Evolutionary conservation across 2,797 vertebrate genomes (phyloP).

Genomic region (Neosilurus hyrtlii): DNA sequence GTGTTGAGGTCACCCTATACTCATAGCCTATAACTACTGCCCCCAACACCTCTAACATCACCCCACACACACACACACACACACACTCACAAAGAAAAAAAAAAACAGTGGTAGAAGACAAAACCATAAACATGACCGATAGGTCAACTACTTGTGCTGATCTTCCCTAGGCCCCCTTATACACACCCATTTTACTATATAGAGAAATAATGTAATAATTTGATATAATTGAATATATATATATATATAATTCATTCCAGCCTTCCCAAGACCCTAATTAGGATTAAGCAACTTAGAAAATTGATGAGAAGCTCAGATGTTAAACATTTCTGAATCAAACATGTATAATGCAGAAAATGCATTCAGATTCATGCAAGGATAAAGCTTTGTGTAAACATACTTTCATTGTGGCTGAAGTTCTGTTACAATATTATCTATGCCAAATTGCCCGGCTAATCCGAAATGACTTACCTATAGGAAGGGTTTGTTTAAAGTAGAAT

Average conservation of each 20-base stretch:
- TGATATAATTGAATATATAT: too few species aligned
- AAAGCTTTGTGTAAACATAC: neutral
- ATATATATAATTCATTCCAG: too few species aligned
- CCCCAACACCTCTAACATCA: neutral
- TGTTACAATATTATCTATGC: neutral
- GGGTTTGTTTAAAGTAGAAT: slow-evolving; percentile 42
- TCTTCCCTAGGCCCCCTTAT: neutral
- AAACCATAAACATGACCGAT: slow-evolving; percentile 36
- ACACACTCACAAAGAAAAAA: too few species aligned
- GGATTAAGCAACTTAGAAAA: too few species aligned
- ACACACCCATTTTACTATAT: neutral
- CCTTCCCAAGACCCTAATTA: too few species aligned
- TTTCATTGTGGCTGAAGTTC: neutral
- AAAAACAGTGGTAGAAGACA: neutral
- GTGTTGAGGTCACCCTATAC: slow-evolving; percentile 36
- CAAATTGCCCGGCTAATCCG: neutral
- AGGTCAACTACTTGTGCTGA: slow-evolving; percentile 28
- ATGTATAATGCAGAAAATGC: neutral
- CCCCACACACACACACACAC: too few species aligned
- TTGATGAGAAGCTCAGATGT: neutral
- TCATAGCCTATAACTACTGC: slow-evolving; percentile 8
- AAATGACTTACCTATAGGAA: slow-evolving; percentile 52
- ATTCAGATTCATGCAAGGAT: neutral
- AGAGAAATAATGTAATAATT: neutral
- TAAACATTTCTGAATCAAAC: slow-evolving; percentile 8